phyloP scores from a whole-genome alignment of 1,140 invertebrate genomes.

The Cotesia glomerata region DNA sequence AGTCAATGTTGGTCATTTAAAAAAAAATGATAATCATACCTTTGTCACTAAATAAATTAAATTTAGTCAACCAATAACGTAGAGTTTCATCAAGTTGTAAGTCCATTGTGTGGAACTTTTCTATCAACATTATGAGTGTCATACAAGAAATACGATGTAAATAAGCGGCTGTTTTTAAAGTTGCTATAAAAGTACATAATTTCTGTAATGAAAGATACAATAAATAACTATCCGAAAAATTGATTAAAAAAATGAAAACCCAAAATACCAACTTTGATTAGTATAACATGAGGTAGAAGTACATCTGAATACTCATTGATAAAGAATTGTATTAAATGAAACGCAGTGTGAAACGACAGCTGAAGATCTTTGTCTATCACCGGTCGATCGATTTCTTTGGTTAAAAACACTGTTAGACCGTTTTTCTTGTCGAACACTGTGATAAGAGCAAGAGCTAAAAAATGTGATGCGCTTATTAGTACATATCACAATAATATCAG shows the following conservation, averaged over 20 bases:
- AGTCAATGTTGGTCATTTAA: no score
- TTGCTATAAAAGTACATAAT: background rate
- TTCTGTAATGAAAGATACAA: slow-evolving; percentile 8
- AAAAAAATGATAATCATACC: background rate
- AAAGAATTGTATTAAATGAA: slow-evolving; percentile 39
- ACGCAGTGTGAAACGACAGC: slow-evolving; percentile 34
- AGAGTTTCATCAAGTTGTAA: background rate
- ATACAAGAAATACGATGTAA: background rate
- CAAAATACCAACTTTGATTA: slow-evolving; percentile 38
- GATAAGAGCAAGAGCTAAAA: slow-evolving; percentile 38
- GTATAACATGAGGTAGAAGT: slow-evolving; percentile 39
- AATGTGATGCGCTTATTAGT: background rate
- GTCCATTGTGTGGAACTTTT: background rate
- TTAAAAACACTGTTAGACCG: slow-evolving; percentile 41
- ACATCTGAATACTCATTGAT: slow-evolving; percentile 39
- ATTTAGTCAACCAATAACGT: background rate
- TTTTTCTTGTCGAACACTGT: slow-evolving; percentile 36
- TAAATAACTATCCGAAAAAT: background rate
- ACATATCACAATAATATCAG: slow-evolving; percentile 6
- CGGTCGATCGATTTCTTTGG: slow-evolving; percentile 18
- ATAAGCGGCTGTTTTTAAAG: background rate
- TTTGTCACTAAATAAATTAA: background rate
- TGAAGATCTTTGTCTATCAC: slow-evolving; percentile 11
- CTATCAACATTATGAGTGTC: background rate
- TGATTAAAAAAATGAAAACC: background rate